A percentile compares a stretch with the other conserved stretches of the same genome.
Conservation (phyloP, 2,888 invertebrate genomes). For the Clostera curtula region DNA sequence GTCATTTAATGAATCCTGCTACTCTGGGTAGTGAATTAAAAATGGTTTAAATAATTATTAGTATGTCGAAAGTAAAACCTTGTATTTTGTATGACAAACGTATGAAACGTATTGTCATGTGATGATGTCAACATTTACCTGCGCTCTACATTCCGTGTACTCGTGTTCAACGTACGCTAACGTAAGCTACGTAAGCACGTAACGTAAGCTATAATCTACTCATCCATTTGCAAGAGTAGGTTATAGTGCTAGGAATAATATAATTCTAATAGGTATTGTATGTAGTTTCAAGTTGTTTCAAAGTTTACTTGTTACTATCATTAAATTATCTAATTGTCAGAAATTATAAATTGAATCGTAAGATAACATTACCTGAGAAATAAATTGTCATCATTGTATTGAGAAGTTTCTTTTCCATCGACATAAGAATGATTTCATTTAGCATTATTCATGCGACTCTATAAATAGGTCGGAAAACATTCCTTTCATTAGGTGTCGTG, state of each 20-base stretch:
- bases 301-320: slow-evolving; percentile 28
- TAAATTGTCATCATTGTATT: slow-evolving; percentile 31
- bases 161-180: slow-evolving; percentile 11
- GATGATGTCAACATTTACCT: slow-evolving; percentile 11
- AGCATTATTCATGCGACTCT: no score
- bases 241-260: slow-evolving; percentile 13
- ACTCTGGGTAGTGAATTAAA: no score
- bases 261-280: slow-evolving; percentile 16
- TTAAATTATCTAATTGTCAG: slow-evolving; percentile 30
- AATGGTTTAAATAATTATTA: no score
- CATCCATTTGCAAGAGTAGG: slow-evolving; percentile 19
- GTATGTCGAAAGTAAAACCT: not conserved
- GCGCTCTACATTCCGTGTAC: slow-evolving; percentile 22
- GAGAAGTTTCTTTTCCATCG: slow-evolving; percentile 12
- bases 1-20: no score
- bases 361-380: slow-evolving; percentile 27
- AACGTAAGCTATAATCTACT: slow-evolving; percentile 17
- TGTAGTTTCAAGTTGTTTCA: slow-evolving; percentile 26
- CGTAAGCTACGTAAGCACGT: no score
- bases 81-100: slow-evolving; percentile 7
- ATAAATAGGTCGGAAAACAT: no score
- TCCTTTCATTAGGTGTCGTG: no score
- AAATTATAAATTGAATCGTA: slow-evolving; percentile 25
- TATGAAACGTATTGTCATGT: slow-evolving; percentile 24
- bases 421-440: slow-evolving; percentile 1